Evolutionary conservation across 2,113 vertebrate species (phyloP), one percentile per base, ranked within the genome.

Genomic region (Myanophis thanlyinensis): DNA sequence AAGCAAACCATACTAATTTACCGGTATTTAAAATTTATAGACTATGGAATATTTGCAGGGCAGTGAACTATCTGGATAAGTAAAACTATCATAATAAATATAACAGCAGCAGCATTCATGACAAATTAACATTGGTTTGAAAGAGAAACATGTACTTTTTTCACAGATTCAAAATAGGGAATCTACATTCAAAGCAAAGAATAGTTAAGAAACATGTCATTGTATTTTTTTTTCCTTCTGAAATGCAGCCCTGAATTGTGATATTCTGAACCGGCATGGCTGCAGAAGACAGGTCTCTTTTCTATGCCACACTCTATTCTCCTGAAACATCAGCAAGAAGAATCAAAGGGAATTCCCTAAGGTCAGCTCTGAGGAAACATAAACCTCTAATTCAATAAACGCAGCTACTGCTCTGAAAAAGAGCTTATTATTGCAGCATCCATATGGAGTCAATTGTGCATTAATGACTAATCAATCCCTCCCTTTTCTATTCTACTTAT

Each of bases 391-490:
- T 98, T 98, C 96, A 98, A 97, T 97, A 98, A 93, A 98, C 96
- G 97, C 95, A 4, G 97, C 95, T 97, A 98, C 97, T 98, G 97
- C 98, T 97, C 97, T 94, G 97, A 98, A 98, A 97, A 97, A 96
- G 96, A 96, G 95, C 96, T 98, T 97, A 97, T 97, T 97, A 98
- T 97, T 98, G 97, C 96, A 97, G 97, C 96, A 97, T 98, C 97
- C 98, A 98, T 98, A 98, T 98, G 97, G 97, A 98, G 97, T 98
- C 97, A 98, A 98, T 98, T 97, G 97, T 96, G 98, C 97, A 97
- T 98, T 98, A 98, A 98, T 98, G 98, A 98, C 97, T 98, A 98
- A 98, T 98, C 98, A 98, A 97, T 97, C 97, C 97, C 98, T 98
- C 97, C 96, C 97, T 97, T 97, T 98, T 98, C 97, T 97, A 97